phyloP scores from a whole-genome alignment of 92 coral and sea anemone genomes.

The Epizoanthus illoricatus region DNA sequence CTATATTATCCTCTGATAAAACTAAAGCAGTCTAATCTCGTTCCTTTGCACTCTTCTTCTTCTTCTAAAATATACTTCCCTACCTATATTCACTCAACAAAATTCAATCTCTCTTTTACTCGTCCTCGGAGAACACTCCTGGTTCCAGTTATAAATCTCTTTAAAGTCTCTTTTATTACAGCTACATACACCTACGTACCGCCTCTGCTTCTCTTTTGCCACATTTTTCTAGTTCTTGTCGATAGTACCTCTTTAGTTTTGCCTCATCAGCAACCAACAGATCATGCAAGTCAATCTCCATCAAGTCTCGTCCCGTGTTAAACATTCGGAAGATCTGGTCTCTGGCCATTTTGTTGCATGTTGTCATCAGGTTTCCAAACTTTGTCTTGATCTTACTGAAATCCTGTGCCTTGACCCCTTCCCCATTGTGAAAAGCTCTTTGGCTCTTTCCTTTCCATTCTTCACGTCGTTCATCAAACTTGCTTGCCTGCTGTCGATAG shows the following conservation, averaged over 20 bases:
- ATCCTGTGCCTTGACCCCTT: background rate
- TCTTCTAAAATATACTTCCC: too few relatives aligned
- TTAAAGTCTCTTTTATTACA: too few relatives aligned
- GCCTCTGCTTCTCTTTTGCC: background rate
- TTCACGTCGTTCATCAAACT: conserved; percentile 14
- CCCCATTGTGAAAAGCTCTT: background rate
- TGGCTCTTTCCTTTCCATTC: too few relatives aligned
- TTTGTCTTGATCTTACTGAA: conserved; percentile 44
- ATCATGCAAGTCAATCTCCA: conserved; percentile 54
- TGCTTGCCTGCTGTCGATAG: conserved; percentile 46
- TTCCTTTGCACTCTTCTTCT: too few relatives aligned
- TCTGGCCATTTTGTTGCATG: conserved; percentile 43
- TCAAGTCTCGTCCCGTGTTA: conserved; percentile 34
- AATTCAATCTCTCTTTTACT: too few relatives aligned
- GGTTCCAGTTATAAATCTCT: too few relatives aligned
- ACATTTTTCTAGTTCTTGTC: conserved; percentile 4
- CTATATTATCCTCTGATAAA: too few relatives aligned
- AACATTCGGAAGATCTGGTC: conserved; percentile 36
- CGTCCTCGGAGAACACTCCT: too few relatives aligned
- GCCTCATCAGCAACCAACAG: conserved; percentile 56
- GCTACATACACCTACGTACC: background rate
- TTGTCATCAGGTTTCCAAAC: conserved; percentile 42
- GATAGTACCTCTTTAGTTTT: conserved; percentile 2
- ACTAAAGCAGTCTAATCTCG: too few relatives aligned
- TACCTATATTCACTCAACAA: too few relatives aligned